phyloP scores from a whole-genome alignment of 2,888 invertebrate genomes.

The Plemyria rubiginata region DNA sequence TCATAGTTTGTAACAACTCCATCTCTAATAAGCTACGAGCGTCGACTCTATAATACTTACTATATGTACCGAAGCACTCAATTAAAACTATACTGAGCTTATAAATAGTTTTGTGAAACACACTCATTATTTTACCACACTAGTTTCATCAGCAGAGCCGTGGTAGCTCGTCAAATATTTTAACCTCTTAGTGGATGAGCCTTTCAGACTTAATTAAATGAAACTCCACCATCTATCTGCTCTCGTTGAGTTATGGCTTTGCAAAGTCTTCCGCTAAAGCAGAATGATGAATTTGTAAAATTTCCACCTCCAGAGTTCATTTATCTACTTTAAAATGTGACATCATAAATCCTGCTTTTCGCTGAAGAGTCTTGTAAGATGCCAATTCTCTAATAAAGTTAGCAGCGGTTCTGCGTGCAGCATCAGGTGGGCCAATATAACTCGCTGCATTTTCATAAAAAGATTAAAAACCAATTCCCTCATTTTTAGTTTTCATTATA shows the following conservation, averaged over 20 bases:
- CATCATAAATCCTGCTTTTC: constrained; percentile 35
- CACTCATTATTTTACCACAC: constrained; percentile 44
- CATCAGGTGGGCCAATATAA: constrained; percentile 34
- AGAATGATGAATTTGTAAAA: constrained; percentile 35
- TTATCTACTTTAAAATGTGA: constrained; percentile 35
- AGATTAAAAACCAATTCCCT: constrained; percentile 42
- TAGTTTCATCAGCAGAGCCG: constrained; percentile 50
- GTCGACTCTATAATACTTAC: constrained; percentile 41
- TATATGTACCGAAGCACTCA: constrained; percentile 34
- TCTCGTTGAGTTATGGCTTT: constrained; percentile 35
- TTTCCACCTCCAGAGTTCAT: constrained; percentile 27
- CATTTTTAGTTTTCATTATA: constrained; percentile 28
- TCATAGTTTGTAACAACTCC: constrained; percentile 27
- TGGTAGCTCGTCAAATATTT: constrained; percentile 52
- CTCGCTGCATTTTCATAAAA: constrained; percentile 36
- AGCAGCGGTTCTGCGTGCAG: constrained; percentile 22
- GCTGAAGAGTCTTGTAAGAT: constrained; percentile 34
- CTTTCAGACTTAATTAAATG: constrained; percentile 53
- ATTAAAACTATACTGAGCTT: constrained; percentile 40
- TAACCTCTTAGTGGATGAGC: constrained; percentile 48
- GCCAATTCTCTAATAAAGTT: constrained; percentile 39
- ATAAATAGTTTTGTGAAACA: constrained; percentile 50
- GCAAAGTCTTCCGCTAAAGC: constrained; percentile 26
- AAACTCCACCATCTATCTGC: constrained; percentile 36
- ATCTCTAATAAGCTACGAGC: constrained; percentile 35